Conservation (phyloP, 1,140 invertebrate species). For the Phenacoccus solenopsis region DNA sequence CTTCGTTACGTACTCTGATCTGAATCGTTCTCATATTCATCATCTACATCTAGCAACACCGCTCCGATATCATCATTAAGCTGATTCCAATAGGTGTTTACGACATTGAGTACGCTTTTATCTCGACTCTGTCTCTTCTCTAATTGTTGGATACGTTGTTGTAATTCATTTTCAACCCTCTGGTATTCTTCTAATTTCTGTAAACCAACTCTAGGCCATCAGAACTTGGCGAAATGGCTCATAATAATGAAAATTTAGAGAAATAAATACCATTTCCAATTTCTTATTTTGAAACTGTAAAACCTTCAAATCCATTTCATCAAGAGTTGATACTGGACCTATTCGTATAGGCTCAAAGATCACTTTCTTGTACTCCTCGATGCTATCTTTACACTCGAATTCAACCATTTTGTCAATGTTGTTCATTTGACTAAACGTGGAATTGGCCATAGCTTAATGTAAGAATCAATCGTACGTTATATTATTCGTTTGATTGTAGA, state of each 20-base stretch:
- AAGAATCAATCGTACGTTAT: not conserved
- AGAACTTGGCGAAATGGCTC: not conserved
- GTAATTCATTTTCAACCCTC: conserved; percentile 73
- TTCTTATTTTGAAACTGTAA: conserved; percentile 97
- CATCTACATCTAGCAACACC: conserved; percentile 87
- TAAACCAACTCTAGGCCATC: conserved; percentile 13
- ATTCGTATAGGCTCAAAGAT: conserved; percentile 87
- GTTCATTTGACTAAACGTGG: not conserved
- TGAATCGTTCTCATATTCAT: conserved; percentile 89
- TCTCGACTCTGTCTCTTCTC: conserved; percentile 94
- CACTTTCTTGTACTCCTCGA: conserved; percentile 54
- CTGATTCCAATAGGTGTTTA: conserved; percentile 96
- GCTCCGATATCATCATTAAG: conserved; percentile 93
- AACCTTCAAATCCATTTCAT: conserved; percentile 96
- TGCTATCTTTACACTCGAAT: not conserved
- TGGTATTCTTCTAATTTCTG: conserved; percentile 83
- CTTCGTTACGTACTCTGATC: conserved; percentile 45
- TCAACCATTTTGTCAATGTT: not conserved
- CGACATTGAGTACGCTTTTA: conserved; percentile 92
- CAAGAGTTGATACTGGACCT: conserved; percentile 80
- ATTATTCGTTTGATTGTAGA: not conserved
- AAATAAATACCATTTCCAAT: conserved; percentile 53
- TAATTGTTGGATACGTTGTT: conserved; percentile 87
- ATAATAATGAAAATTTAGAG: not conserved
- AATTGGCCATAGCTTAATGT: not conserved